Evolutionary conservation across 1,140 invertebrate species (phyloP), one percentile per base, ranked within the genome.

Genomic region (Drosophila chauvacae): DNA sequence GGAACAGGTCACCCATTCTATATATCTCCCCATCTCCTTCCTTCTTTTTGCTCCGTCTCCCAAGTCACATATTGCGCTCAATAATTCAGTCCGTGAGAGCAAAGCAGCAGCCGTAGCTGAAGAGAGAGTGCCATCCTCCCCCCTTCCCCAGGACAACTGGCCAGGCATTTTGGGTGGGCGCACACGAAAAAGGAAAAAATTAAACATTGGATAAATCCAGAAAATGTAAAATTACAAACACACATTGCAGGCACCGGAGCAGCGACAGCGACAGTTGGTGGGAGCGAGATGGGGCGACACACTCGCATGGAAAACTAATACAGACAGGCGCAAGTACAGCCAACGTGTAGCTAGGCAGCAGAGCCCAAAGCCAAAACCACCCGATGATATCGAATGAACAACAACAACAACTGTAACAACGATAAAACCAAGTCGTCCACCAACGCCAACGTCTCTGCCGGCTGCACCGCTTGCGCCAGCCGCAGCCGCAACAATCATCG

Each of bases 191-290:
- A 39, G 45, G 73, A 81, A 83, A 83, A 87, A 88, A 90, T 87
- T 90, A 87, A 88, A 80, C 84, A 90, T 88, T 88, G 84, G 85
- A 88, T 88, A 88, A 88, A 88, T 88, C 80, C 85, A 84, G 85
- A 88, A 88, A 88, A 88, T 88, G 84, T 88, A 88, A 88, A 88
- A 88, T 88, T 88, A 87, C 85, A 84, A 58, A 77, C 57, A 77
- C 68, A 80, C 59, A 82, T 68, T 55, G 48, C 66, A 53, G 62
- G 35, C 53, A 61, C 28, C 48, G 48, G n/a, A 30, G 28, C 28
- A 33, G 48, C 26, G 48, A 26, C 51, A 33, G 55, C 55, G 55
- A 42, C 53, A 56, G 53, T 33, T 57, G 55, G 55, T 26, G 62
- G 62, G 10, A 66, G 63, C 58, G 42, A 33, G 63, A 63, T 37